phyloP scores from a whole-genome alignment of 2,113 vertebrate genomes.

The Vidua macroura region DNA sequence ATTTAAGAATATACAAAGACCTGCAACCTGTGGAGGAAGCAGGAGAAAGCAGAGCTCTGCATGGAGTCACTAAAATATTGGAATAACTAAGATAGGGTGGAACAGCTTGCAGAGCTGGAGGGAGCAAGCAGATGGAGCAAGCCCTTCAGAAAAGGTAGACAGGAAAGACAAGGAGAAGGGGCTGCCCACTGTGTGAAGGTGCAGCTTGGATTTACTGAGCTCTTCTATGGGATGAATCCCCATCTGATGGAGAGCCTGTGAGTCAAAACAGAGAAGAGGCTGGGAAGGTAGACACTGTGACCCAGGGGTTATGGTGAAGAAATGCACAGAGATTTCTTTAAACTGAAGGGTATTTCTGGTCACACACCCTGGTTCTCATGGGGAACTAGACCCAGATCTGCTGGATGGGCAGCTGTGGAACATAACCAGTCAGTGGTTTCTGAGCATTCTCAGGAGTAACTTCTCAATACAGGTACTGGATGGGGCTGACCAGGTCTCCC shows the following conservation, averaged over 20 bases:
- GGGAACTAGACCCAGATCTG: not conserved
- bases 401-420: not conserved
- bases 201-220: fast-evolving
- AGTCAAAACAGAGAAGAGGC: not conserved
- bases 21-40: not conserved
- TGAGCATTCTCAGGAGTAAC: not conserved
- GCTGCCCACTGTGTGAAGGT: not conserved
- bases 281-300: not conserved
- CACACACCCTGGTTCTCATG: not conserved
- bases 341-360: not conserved
- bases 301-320: not conserved
- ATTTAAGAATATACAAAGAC: not conserved
- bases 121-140: not conserved
- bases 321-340: not conserved
- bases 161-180: not conserved
- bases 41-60: not conserved
- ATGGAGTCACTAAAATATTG: not conserved
- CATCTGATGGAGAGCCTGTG: not conserved
- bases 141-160: not conserved
- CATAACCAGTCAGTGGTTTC: not conserved
- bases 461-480: not conserved
- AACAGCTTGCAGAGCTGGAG: not conserved
- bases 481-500: not conserved
- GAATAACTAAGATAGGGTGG: not conserved
- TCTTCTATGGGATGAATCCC: not conserved